These are phyloP conservation scores for Orientallactaga sibirica DNA, from an alignment of 2,797 vertebrate genomes.

Conservation along the genomic window DNA sequence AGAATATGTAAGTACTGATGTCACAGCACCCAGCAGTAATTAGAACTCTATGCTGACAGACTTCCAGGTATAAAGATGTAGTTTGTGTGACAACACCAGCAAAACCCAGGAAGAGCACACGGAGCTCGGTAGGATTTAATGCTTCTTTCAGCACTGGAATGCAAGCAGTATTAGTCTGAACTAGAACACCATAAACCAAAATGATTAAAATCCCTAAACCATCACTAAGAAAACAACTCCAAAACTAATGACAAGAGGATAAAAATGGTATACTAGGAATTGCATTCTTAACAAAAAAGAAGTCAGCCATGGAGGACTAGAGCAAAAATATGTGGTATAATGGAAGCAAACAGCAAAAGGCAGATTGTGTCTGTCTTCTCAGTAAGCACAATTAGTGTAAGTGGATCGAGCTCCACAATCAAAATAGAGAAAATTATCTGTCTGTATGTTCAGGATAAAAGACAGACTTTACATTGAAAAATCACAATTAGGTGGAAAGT, in stretches of 20 bases:
- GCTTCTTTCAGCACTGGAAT: background rate
- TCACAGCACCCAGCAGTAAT: background rate
- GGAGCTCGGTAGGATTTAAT: background rate
- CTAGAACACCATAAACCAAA: background rate
- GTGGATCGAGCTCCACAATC: background rate
- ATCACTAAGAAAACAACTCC: background rate
- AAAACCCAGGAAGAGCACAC: fast-evolving
- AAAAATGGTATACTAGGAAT: background rate
- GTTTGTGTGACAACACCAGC: background rate
- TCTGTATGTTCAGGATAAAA: background rate
- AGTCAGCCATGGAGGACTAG: no score
- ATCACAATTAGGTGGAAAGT: background rate
- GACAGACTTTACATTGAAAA: background rate
- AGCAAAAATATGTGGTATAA: background rate
- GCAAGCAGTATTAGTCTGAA: background rate
- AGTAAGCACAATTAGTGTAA: background rate
- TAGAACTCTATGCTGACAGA: background rate
- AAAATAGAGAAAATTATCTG: background rate
- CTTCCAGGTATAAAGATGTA: background rate
- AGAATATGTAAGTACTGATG: background rate
- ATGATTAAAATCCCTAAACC: background rate
- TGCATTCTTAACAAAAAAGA: no score
- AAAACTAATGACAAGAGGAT: background rate
- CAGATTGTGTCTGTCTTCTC: background rate
- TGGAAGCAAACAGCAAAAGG: background rate